These are phyloP conservation scores for Bolborhynchus lineola DNA, from an alignment of 2,113 vertebrate species.

Conservation along the genomic window DNA sequence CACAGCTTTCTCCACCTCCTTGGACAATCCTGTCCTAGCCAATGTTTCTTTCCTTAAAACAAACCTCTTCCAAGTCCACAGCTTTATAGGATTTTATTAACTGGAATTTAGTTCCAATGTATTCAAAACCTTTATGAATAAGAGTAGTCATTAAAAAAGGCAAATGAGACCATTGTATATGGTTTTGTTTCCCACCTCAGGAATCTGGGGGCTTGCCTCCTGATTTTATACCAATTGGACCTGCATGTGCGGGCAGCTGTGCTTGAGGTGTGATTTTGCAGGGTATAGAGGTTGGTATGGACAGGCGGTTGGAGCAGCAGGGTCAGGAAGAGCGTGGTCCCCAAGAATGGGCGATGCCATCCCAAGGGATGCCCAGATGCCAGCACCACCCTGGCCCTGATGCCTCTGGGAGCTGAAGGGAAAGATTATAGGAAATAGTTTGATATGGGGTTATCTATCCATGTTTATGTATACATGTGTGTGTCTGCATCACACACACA, in stretches of 20 bases:
- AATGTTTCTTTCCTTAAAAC: not conserved
- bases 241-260: not conserved
- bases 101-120: not conserved
- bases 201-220: not conserved
- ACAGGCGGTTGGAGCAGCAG: not conserved
- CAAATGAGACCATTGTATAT: not conserved
- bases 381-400: not conserved
- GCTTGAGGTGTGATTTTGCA: not conserved
- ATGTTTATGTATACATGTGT: not conserved
- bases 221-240: not conserved
- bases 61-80: not conserved
- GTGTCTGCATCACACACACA: not conserved
- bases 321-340: not conserved
- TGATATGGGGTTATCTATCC: not conserved
- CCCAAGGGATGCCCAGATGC: not conserved
- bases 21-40: not conserved
- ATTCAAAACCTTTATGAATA: not conserved
- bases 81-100: not conserved
- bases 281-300: not conserved
- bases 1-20: not conserved
- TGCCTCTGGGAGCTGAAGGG: not conserved
- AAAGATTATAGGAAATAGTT: not conserved
- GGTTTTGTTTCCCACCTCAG: not conserved
- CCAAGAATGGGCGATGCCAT: not conserved
- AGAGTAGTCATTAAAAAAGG: not conserved